phyloP scores from a whole-genome alignment of 2,113 vertebrate genomes.

The Mus pahari region DNA sequence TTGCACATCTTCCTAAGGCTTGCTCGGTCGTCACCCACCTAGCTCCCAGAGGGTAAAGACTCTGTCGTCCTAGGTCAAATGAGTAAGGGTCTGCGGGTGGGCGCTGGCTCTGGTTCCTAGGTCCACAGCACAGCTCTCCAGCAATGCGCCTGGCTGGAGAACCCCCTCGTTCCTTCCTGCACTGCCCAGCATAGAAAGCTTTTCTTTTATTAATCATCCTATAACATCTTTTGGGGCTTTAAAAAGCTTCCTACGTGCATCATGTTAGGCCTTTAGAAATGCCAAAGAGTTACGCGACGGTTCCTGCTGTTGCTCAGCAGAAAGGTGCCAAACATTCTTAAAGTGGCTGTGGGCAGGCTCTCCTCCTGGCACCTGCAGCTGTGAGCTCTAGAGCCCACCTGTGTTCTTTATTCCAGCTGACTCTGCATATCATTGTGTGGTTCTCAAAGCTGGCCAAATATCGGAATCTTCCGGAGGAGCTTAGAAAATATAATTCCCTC shows the following conservation, averaged over 20 bases:
- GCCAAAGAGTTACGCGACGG: neutral
- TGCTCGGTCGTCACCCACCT: neutral
- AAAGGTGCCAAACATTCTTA: neutral
- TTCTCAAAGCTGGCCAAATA: neutral
- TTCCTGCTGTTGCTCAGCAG: conserved; percentile 38
- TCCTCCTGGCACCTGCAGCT: neutral
- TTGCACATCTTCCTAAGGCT: neutral
- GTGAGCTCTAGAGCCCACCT: neutral
- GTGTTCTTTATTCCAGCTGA: neutral
- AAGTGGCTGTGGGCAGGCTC: neutral
- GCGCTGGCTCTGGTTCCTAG: neutral
- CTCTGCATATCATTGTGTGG: neutral
- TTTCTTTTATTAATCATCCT: conserved; percentile 15
- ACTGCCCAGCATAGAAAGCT: neutral
- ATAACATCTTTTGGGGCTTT: neutral
- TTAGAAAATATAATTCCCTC: neutral
- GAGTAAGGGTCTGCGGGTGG: neutral
- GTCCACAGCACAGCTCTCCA: too few relatives aligned
- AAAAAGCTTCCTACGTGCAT: conserved; percentile 19
- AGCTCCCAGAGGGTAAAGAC: neutral
- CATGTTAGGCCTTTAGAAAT: conserved; percentile 62
- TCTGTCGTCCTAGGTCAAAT: neutral
- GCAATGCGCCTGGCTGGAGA: neutral
- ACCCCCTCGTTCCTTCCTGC: neutral
- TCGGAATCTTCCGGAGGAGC: neutral